phyloP scores from a whole-genome alignment of 2,113 vertebrate genomes.

The Pachycephala philippinensis region DNA sequence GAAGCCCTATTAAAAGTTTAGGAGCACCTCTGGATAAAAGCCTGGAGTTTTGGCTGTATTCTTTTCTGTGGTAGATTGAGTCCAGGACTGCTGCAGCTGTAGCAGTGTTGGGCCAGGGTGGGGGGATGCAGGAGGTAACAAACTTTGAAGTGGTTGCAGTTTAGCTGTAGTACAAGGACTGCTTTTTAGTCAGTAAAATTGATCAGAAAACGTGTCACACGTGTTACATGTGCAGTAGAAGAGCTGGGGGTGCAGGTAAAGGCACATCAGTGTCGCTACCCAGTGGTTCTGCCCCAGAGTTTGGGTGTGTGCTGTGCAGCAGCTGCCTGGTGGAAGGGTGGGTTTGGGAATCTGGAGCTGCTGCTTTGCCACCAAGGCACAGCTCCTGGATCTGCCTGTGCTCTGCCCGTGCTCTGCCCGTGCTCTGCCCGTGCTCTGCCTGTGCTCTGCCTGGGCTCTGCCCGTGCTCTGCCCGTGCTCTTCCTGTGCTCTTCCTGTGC shows the following conservation, averaged over 20 bases:
- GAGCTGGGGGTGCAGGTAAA: background rate
- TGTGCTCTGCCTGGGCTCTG: background rate
- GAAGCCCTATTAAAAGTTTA: background rate
- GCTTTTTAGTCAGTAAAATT: background rate
- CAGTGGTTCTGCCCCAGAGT: background rate
- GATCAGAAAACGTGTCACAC: rapidly evolving
- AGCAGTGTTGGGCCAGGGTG: background rate
- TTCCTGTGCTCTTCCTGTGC: background rate
- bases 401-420: background rate
- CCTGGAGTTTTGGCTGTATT: background rate
- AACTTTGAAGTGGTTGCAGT: background rate
- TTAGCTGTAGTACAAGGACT: background rate
- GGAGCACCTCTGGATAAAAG: background rate
- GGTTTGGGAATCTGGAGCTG: background rate
- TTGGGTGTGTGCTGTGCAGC: background rate
- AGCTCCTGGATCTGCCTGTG: background rate
- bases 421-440: no score
- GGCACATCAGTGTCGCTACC: background rate
- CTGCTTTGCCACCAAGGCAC: background rate
- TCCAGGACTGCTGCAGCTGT: background rate
- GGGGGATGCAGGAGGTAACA: background rate
- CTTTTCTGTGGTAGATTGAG: background rate
- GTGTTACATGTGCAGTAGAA: rapidly evolving
- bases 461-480: background rate
- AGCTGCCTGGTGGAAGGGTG: background rate